Base-by-base conservation (phyloP, 2,797 vertebrate genomes). In the Lepus townsendii region DNA sequence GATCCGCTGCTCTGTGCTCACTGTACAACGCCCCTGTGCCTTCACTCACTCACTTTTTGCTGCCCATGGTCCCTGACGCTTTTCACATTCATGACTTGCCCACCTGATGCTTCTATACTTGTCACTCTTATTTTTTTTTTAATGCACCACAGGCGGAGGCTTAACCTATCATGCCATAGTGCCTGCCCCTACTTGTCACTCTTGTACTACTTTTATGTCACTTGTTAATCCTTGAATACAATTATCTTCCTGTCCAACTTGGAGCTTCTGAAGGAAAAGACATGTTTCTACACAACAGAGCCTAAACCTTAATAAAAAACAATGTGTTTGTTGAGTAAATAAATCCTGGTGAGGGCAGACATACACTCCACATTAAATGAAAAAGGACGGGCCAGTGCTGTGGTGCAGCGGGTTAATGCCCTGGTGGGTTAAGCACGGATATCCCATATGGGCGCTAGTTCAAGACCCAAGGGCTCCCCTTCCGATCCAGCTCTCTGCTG, bases 221-320 rank as follows among this genome's bases (percentile, higher is more conserved):
- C 62, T 30, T 78, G 79, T 11, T 57, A 68, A 93, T 71, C 93
- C 90, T 79, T 68, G 65, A 76, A 77, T 66, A 71, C 57, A 71
- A 50, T 65, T 16, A 62, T 69, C 72, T 85, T 38, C 35, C 71
- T 52, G 32, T 72, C 60, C 84, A 76, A 60, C 38, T 84, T n/a
- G 42, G 65, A 66, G 32, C 75, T 7, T 90, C 83, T 88, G 38
- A 57, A 54, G 32, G 71, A 90, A 72, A 83, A 95, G 32, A 30
- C 50, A 50, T 66, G 47, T 62, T 69, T 62, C 10, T 71, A 66
- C 1, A 63, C 17, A 73, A 14, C 2, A 79, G 69, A 52, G 13
- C 20, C 16, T 42, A 77, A 52, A 1, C 19, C 65, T 42, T 83
- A 75, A 35, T 35, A 75, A 96, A 72, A 88, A 38, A 35, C 17